Evolutionary conservation across 1,140 invertebrate species (phyloP).

Genomic region (Rhopalosiphum maidis): DNA sequence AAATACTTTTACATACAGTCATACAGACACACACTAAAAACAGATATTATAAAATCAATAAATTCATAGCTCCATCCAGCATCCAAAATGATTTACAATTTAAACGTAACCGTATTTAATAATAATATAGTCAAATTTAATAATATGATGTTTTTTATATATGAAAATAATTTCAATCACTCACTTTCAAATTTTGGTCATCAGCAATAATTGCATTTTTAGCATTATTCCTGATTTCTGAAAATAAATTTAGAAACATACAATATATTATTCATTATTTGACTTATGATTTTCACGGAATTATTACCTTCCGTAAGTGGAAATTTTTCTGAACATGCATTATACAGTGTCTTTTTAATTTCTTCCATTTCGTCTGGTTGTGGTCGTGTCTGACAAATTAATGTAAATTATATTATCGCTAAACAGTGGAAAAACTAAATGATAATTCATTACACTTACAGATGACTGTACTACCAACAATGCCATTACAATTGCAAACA

Average conservation of each 20-base stretch:
- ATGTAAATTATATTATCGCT: background rate
- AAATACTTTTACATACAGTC: no score
- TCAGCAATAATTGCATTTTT: background rate
- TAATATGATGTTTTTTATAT: background rate
- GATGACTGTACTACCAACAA: background rate
- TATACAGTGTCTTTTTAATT: background rate
- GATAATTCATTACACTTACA: background rate
- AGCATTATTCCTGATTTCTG: background rate
- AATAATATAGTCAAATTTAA: background rate
- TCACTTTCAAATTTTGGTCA: background rate
- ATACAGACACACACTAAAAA: no score
- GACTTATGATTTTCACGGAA: background rate
- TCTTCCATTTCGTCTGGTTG: background rate
- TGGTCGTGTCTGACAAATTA: background rate
- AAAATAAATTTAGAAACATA: background rate
- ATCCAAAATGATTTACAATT: background rate
- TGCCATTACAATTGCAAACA: background rate
- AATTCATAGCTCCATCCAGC: no score
- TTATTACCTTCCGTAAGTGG: background rate
- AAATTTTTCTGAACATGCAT: background rate
- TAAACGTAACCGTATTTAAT: background rate
- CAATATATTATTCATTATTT: background rate
- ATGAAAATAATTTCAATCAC: background rate
- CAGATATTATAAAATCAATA: no score
- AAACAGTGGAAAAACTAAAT: background rate